Evolutionary conservation across 2,888 invertebrate genomes (phyloP), one percentile per base, ranked within the genome.

Genomic region (Eulithis prunata): DNA sequence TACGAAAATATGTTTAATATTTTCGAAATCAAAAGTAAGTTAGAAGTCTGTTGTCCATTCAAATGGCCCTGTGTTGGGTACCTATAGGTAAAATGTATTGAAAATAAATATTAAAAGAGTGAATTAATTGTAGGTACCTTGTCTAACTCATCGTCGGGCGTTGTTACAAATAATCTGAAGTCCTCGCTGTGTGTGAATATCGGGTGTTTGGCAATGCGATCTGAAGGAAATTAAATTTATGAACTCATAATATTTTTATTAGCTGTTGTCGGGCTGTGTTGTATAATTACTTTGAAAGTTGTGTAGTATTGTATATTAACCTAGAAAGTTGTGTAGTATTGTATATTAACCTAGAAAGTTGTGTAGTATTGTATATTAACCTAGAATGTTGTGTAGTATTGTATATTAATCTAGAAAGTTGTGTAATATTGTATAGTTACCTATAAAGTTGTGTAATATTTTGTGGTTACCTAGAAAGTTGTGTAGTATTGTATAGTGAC

Each of bases 111-210:
- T 32, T 32, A 32, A 5, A 32, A 32, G 3, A 32, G 32, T 32
- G 32, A 32, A 32, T 32, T 32, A n/a, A 32, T 32, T 12, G 4
- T 21, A 21, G 21, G 4, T 68, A 89, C 90, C 83, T 88, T 90
- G 4, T 91, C 92, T 14, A 91, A 60, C 8, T 91, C 90, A 0
- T 91, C 92, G 51, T 91, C 91, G 0, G 91, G 86, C 0, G 90
- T 87, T 0, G 88, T 90, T 3, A 93, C 75, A 61, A 93, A 93
- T 66, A 88, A 69, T 21, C 87, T 73, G 55, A 93, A 85, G 67
- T 93, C 91, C 0, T 90, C 90, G 56, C 88, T 89, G 78, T 92
- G 90, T 0, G 91, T 91, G 57, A 93, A 75, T 36, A 93, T 92
- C 0, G 92, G 92, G 65, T 93, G 92, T 57, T 89, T 91, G 0